phyloP scores from a whole-genome alignment of 2,113 vertebrate species.

The Equus przewalskii region DNA sequence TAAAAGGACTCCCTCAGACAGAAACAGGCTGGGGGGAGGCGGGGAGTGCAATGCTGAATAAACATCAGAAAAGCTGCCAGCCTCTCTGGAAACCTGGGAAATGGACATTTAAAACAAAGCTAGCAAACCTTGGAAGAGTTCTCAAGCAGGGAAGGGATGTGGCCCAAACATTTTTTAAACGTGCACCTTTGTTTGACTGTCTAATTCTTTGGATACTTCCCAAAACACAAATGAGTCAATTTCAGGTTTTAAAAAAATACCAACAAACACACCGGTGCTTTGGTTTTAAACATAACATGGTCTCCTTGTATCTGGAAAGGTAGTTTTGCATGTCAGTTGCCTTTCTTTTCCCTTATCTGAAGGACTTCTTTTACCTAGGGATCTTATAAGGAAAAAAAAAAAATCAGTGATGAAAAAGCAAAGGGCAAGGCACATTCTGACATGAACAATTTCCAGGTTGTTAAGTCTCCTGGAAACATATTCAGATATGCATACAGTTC shows the following conservation, averaged over 20 bases:
- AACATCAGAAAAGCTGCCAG: not conserved
- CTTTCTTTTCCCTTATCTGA: not conserved
- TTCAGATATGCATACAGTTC: not conserved
- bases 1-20: not conserved
- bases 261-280: not conserved
- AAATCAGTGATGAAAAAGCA: not conserved
- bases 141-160: not conserved
- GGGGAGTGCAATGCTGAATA: not conserved
- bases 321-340: not conserved
- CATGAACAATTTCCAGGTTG: not conserved
- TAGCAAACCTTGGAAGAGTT: not conserved
- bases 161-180: not conserved
- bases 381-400: not conserved
- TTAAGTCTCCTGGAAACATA: not conserved
- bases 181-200: not conserved
- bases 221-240: not conserved
- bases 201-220: not conserved
- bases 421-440: not conserved
- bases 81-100: not conserved
- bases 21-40: not conserved
- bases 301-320: not conserved
- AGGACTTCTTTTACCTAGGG: not conserved
- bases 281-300: not conserved
- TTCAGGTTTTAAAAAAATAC: not conserved
- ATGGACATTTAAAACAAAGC: conserved; percentile 20